These are phyloP conservation scores for Anhinga anhinga DNA, from an alignment of 2,113 vertebrate genomes.

Conservation along the genomic window DNA sequence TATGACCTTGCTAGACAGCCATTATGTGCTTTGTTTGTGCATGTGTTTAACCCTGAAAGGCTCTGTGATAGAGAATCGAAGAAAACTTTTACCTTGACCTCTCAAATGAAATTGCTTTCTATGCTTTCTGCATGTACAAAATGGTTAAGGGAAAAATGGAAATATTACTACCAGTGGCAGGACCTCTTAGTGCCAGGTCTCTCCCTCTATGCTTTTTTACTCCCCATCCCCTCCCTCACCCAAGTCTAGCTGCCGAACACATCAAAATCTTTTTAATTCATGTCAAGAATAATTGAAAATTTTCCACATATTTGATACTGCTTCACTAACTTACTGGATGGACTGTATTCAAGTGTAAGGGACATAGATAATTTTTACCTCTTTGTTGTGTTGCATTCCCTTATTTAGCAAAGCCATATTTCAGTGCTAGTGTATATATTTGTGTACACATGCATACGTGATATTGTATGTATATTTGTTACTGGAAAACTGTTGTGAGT, in stretches of 20 bases:
- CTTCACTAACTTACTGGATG: neutral
- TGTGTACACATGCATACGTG: neutral
- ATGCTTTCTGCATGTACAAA: neutral
- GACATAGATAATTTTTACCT: neutral
- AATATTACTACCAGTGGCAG: neutral
- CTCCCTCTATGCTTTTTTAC: too few species aligned
- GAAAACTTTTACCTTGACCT: neutral
- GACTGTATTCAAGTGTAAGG: neutral
- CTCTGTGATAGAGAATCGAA: neutral
- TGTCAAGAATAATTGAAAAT: neutral
- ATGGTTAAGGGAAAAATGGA: neutral
- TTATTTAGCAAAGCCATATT: neutral
- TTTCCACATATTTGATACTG: neutral
- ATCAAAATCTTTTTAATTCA: neutral
- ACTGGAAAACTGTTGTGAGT: neutral
- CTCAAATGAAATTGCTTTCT: neutral
- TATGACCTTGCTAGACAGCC: neutral
- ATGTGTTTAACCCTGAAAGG: neutral
- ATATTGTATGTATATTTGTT: neutral
- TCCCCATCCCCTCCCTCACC: fast-evolving
- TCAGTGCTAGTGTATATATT: neutral
- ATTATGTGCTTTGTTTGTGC: neutral
- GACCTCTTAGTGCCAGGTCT: neutral
- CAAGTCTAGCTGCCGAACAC: neutral
- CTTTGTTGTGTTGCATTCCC: neutral